These are phyloP conservation scores for Lycaon pictus DNA, from an alignment of 2,113 vertebrate species.

Conservation along the genomic window DNA sequence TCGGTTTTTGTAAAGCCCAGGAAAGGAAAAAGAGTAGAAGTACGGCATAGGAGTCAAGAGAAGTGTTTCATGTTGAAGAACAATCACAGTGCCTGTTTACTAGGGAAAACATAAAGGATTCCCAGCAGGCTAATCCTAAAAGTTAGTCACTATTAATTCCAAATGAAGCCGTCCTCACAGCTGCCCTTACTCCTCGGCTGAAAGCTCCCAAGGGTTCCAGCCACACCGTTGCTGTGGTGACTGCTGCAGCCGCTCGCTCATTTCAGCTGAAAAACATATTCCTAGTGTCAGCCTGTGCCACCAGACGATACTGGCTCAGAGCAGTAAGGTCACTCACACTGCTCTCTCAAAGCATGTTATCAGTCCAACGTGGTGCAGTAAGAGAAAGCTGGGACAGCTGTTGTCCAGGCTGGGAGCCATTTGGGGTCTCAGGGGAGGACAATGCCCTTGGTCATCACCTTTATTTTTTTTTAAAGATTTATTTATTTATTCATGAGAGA, in stretches of 20 bases:
- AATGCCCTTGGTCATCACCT: conserved; percentile 5
- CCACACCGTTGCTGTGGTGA: conserved; percentile 64
- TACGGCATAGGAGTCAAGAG: neutral
- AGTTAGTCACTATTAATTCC: conserved; percentile 65
- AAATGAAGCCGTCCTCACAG: conserved; percentile 32
- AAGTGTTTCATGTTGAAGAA: conserved; percentile 53
- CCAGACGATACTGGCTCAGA: conserved; percentile 62
- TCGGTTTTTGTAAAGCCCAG: conserved; percentile 50
- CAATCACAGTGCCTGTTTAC: conserved; percentile 1
- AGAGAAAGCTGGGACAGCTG: conserved; percentile 30
- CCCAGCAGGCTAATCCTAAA: conserved; percentile 63
- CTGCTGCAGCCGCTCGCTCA: conserved; percentile 48
- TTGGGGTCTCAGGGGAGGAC: neutral
- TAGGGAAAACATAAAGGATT: conserved; percentile 61
- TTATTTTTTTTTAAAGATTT: neutral
- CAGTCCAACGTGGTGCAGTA: conserved; percentile 3
- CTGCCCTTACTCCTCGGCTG: conserved; percentile 41
- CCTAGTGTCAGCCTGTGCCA: conserved; percentile 64
- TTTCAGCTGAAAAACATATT: conserved; percentile 71
- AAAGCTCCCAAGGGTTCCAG: conserved; percentile 60
- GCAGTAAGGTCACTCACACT: conserved; percentile 65
- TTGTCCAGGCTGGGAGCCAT: neutral
- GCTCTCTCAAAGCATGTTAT: conserved; percentile 55
- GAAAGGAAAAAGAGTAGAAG: neutral
- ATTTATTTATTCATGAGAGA: no score